Conservation (phyloP, 2,797 vertebrate species). For the Poecilia wingei region DNA sequence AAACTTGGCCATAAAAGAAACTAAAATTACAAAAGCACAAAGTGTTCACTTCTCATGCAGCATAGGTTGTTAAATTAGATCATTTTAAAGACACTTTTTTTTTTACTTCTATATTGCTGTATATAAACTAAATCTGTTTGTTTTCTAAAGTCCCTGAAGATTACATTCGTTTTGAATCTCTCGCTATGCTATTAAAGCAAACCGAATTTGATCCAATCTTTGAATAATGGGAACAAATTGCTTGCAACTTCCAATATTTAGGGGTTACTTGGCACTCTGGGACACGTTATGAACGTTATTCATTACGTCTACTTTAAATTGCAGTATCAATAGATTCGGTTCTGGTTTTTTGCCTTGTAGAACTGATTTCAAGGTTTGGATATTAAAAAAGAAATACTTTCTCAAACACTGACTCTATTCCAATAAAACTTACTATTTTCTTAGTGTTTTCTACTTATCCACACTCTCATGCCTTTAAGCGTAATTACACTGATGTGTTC, state of each 20-base stretch:
- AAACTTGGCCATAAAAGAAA: not conserved
- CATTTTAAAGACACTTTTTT: not conserved
- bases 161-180: not conserved
- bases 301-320: not conserved
- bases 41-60: not conserved
- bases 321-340: conserved; percentile 1
- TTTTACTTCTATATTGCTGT: not conserved
- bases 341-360: not conserved
- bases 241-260: not conserved
- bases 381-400: conserved; percentile 8
- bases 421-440: conserved; percentile 1
- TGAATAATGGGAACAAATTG: not conserved
- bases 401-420: conserved; percentile 1
- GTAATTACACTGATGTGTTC: conserved; percentile 26
- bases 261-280: not conserved
- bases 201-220: not conserved
- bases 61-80: not conserved
- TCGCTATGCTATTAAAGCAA: not conserved
- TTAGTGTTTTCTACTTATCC: conserved; percentile 21
- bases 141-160: not conserved
- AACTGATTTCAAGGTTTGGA: not conserved
- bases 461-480: conserved; percentile 17
- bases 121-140: not conserved
- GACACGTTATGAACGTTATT: not conserved
- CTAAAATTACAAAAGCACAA: not conserved